These are phyloP conservation scores for Cavia aperea DNA, from an alignment of 2,113 vertebrate species.

Conservation along the genomic window DNA sequence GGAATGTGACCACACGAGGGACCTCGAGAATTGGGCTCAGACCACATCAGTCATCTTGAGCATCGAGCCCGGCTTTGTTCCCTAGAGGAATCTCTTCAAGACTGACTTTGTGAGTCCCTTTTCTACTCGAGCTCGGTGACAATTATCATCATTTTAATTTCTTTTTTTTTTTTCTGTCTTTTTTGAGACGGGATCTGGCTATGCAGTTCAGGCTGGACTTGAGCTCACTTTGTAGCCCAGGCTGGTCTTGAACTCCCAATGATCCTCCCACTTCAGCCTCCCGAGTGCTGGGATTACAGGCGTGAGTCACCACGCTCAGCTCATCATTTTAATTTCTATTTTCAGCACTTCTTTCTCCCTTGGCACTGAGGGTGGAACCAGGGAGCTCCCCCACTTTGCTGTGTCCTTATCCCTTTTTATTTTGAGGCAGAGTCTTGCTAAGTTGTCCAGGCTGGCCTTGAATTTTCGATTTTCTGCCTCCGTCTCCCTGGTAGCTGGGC, in stretches of 20 bases:
- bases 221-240: too few species aligned
- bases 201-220: too few species aligned
- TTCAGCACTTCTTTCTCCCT: neutral
- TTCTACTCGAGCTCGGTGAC: neutral
- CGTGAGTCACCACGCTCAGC: too few species aligned
- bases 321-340: neutral
- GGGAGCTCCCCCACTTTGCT: neutral
- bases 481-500: neutral
- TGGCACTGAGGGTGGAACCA: neutral
- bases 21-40: accelerated
- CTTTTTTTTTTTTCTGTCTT: neutral
- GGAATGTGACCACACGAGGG: neutral
- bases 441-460: neutral
- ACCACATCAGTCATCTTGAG: neutral
- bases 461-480: neutral
- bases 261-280: too few species aligned
- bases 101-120: neutral
- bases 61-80: neutral
- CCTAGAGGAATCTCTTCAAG: neutral
- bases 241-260: too few species aligned
- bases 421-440: neutral
- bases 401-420: neutral
- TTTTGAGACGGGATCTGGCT: too few species aligned
- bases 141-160: neutral
- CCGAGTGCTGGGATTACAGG: too few species aligned